Percentiles rank a stretch among this genome's conserved stretches.
Conservation (phyloP, 2,113 vertebrate genomes). For the Microcebus lehilahytsara region DNA sequence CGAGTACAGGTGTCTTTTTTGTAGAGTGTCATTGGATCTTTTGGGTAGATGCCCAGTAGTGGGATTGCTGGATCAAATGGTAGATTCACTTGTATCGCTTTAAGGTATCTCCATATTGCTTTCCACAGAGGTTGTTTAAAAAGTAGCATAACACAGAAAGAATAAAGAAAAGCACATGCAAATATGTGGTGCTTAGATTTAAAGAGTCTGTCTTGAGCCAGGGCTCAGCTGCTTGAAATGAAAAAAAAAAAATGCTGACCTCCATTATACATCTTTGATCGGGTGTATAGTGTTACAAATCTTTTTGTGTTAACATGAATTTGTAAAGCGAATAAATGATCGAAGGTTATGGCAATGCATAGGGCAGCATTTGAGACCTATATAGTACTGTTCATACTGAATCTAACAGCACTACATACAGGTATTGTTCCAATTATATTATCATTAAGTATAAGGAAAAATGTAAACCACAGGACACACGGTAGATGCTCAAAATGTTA, state of each 20-base stretch:
- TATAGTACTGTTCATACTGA: background rate
- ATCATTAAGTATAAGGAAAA: background rate
- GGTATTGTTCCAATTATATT: background rate
- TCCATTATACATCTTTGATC: slow-evolving; percentile 12
- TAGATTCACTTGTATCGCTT: no score
- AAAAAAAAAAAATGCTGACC: background rate
- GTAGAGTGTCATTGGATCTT: no score
- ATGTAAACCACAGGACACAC: background rate
- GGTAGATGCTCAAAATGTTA: background rate
- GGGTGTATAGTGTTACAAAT: background rate
- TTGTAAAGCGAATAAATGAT: slow-evolving; percentile 34
- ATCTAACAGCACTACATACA: background rate
- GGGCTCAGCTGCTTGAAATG: slow-evolving; percentile 12
- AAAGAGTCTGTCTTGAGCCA: slow-evolving; percentile 25
- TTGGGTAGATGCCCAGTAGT: no score
- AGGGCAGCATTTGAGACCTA: background rate
- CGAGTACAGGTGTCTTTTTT: no score
- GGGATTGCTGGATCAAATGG: no score
- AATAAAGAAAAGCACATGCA: background rate
- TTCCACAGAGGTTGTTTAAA: background rate
- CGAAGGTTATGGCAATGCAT: background rate
- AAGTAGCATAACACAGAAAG: background rate
- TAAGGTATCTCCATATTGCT: no score
- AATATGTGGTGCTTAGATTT: background rate
- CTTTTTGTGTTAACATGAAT: background rate